Conservation (phyloP, 2,113 vertebrate species). For the Tympanuchus pallidicinctus region DNA sequence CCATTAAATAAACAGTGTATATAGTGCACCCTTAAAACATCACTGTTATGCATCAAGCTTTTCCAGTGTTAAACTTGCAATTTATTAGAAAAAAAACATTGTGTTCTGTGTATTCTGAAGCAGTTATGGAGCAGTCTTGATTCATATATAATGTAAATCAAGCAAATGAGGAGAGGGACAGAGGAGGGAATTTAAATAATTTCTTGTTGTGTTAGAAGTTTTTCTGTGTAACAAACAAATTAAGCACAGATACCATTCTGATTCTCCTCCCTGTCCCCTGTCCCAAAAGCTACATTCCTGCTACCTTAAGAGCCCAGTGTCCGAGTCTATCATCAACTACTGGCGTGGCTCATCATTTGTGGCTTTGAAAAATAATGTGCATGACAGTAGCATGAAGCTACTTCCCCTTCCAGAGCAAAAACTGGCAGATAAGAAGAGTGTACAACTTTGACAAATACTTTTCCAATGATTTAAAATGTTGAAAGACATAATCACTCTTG, state of each 20-base stretch:
- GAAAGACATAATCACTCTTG: constrained; percentile 33
- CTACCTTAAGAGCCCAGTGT: constrained; percentile 46
- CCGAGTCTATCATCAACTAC: neutral
- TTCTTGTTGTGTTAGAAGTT: neutral
- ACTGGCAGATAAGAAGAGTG: neutral
- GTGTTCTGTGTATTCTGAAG: constrained; percentile 15
- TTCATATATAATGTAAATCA: neutral
- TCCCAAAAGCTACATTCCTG: constrained; percentile 60
- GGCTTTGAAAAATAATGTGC: constrained; percentile 63
- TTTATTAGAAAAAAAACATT: neutral
- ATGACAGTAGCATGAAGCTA: constrained; percentile 44
- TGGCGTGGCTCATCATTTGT: constrained; percentile 58
- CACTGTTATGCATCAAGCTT: neutral
- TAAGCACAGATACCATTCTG: constrained; percentile 2
- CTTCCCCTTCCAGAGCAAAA: constrained; percentile 46
- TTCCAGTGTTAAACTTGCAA: neutral
- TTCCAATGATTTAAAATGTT: constrained; percentile 43
- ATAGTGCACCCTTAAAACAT: constrained; percentile 26
- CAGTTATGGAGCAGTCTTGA: constrained; percentile 21
- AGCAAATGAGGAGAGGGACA: constrained; percentile 3
- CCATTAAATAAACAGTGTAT: neutral
- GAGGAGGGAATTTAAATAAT: neutral
- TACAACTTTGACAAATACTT: neutral
- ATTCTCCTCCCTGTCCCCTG: neutral
- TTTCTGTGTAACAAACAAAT: neutral